Evolutionary conservation across 2,113 vertebrate species (phyloP).

Genomic region (Scolopax mira): DNA sequence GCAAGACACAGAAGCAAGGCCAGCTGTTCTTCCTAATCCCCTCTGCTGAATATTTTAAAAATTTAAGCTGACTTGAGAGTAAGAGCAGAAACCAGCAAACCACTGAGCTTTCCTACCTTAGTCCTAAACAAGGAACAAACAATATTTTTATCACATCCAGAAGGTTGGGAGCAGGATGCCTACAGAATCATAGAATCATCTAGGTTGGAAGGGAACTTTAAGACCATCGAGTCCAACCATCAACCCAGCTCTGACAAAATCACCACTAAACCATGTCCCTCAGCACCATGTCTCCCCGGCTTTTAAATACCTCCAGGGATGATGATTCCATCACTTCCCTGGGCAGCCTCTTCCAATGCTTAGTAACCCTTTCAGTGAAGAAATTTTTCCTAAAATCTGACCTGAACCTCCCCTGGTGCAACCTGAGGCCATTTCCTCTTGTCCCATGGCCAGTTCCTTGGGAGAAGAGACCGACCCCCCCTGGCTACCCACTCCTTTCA

Average conservation of each 20-base stretch:
- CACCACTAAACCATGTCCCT: neutral
- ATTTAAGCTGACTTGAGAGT: neutral
- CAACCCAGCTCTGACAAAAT: neutral
- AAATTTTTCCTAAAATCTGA: neutral
- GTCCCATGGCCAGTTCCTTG: no score
- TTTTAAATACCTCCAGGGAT: neutral
- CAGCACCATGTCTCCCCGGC: neutral
- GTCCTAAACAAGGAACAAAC: neutral
- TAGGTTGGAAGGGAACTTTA: neutral
- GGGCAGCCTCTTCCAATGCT: neutral
- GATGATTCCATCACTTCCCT: neutral
- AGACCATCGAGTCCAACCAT: neutral
- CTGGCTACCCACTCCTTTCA: no score
- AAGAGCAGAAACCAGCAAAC: neutral
- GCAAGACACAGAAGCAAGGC: conserved; percentile 9
- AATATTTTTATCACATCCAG: neutral
- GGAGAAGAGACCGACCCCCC: no score
- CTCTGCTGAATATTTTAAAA: neutral
- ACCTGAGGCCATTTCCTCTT: no score
- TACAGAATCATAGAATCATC: neutral
- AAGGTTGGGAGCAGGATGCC: neutral
- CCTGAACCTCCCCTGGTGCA: no score
- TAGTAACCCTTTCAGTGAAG: neutral
- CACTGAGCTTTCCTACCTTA: neutral
- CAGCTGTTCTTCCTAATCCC: conserved; percentile 40